These are phyloP conservation scores for Ichneumoninae sp. DNA, from an alignment of 2,888 invertebrate genomes.

Conservation along the genomic window DNA sequence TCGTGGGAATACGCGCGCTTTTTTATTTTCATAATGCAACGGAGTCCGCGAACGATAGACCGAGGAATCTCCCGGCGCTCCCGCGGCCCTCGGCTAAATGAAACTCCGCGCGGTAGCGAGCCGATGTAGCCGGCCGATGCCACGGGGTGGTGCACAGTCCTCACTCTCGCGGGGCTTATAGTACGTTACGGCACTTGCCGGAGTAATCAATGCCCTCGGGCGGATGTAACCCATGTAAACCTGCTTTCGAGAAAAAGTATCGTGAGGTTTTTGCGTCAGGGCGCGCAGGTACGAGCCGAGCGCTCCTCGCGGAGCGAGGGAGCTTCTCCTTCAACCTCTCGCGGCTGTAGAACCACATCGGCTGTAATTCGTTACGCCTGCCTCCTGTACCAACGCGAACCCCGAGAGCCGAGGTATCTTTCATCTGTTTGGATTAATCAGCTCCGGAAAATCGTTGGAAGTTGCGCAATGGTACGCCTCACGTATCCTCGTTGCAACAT, in stretches of 20 bases:
- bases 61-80: not conserved
- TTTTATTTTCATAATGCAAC: conserved; percentile 2
- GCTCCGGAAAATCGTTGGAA: conserved; percentile 3
- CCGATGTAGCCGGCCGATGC: not conserved
- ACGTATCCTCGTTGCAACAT: not conserved
- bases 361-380: conserved; percentile 39
- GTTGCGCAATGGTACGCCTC: not conserved
- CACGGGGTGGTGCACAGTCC: not conserved
- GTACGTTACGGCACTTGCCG: conserved; percentile 66
- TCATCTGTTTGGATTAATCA: conserved; percentile 11
- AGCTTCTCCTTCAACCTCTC: conserved; percentile 18
- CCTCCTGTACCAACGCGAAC: not conserved
- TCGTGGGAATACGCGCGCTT: conserved; percentile 24
- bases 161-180: conserved; percentile 28
- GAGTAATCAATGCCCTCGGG: conserved; percentile 72
- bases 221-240: conserved; percentile 73
- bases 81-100: conserved; percentile 1
- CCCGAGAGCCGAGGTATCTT: not conserved
- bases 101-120: conserved; percentile 4
- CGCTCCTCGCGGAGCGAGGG: not conserved
- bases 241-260: conserved; percentile 72
- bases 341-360: not conserved
- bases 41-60: not conserved
- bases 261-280: conserved; percentile 65
- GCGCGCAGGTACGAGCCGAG: conserved; percentile 22